Base-by-base conservation (phyloP, 2,888 invertebrate genomes). In the Metalampra italica region DNA sequence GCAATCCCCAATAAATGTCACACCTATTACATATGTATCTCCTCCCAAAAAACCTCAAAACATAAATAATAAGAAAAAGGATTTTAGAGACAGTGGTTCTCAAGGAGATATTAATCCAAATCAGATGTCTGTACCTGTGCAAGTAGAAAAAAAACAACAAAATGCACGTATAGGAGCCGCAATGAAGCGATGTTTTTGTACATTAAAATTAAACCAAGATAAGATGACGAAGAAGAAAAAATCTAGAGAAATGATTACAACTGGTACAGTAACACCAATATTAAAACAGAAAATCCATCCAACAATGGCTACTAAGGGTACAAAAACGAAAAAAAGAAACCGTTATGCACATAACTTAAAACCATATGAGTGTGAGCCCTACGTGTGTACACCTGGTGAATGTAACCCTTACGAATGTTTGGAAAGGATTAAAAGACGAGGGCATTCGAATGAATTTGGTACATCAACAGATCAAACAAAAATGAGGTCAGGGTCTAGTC, bases 131-230 rank as follows among this genome's bases (percentile, higher is more conserved):
- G 9, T 15, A n/a, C 39, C 39, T 14, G 49, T 52, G 37, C 45
- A 46, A 12, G 48, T 47, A 4, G 22, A 38, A 3, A 46, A 47
- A 47, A 52, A 40, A 11, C 53, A 53, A 49, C 36, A 43, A 45
- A 43, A 42, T 37, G 47, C 51, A 13, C 39, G 45, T 1, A 51
- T 56, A 29, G 44, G 45, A 13, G 46, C 55, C 8, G 48, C 42
- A 36, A 45, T 51, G 41, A 63, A 64, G 49, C 47, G 51, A 29
- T 62, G 64, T 54, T 60, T 60, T 43, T 64, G 66, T 43, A 57
- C 64, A 29, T 13, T 45, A 42, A 41, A 49, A 50, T 30, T 43
- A 43, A 8, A 50, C 44, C 46, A 51, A 14, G 39, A 22, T 40
- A 12, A 30, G 22, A n/a, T n/a, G n/a, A n/a, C n/a, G n/a, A 47